Base-by-base conservation (phyloP, 1,140 invertebrate species). In the Heliconius hermathena region DNA sequence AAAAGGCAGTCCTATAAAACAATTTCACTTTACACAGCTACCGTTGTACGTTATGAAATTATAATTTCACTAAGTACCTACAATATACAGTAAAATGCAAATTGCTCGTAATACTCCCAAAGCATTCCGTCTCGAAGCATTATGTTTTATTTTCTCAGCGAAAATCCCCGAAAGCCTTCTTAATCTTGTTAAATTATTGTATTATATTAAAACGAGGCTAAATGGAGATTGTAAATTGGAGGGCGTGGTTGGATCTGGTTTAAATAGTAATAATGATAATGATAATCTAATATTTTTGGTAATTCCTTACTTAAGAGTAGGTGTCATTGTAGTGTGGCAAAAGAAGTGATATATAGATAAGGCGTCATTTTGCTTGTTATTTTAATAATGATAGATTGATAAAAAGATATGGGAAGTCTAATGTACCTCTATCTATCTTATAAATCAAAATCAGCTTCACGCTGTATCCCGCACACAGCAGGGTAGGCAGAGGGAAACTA, bases 161-260 rank as follows among this genome's bases (percentile, higher is more conserved):
- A 71, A 79, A 75, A 54, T 76, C 52, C 38, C 18, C 66, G 33
- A 79, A 38, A 76, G 71, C 36, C 38, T 71, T 80, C 38, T 75
- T 75, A 76, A 74, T 70, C 78, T 76, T 72, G 78, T 80, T 76
- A 80, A 57, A 80, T 80, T 80, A 80, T 80, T 80, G 70, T 76
- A 76, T 80, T 80, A 80, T 70, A 74, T 70, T 80, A 80, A 80
- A 80, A 80, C 60, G 73, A 80, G 78, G 78, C 74, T 80, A 76
- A 75, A 72, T 46, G 70, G 52, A 80, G 73, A 80, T 71, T 60
- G 60, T 52, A 66, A 80, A 80, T 80, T 76, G 78, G 73, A 33
- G 16, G 36, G 41, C 73, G 6, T 72, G 29, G 22, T 66, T 29
- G 60, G 60, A 66, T 9, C 49, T 52, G 46, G 38, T 76, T 80